Conservation (phyloP, 2,888 invertebrate species). For the Acrocyrtus sp. region DNA sequence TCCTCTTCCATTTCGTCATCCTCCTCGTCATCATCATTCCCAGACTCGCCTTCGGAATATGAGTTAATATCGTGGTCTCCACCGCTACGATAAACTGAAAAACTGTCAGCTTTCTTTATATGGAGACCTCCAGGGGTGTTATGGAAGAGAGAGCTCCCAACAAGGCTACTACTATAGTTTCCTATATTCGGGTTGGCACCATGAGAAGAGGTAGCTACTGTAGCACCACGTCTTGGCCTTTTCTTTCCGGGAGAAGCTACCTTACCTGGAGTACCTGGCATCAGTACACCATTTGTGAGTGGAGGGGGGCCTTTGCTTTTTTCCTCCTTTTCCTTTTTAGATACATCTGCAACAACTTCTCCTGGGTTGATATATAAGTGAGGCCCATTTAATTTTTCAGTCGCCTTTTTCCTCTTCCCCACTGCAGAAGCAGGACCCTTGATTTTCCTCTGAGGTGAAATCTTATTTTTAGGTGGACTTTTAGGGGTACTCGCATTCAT, state of each 20-base stretch:
- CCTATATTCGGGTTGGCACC: background rate
- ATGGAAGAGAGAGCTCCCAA: slow-evolving; percentile 2
- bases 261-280: slow-evolving; percentile 18
- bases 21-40: slow-evolving; percentile 43
- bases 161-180: slow-evolving; percentile 22
- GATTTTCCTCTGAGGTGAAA: slow-evolving; percentile 5
- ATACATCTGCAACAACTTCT: too few relatives aligned
- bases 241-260: slow-evolving; percentile 5
- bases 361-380: background rate
- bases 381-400: slow-evolving; percentile 16
- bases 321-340: too few relatives aligned
- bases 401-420: slow-evolving; percentile 11
- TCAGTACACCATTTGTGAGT: too few relatives aligned
- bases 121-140: slow-evolving; percentile 1
- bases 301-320: too few relatives aligned
- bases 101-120: slow-evolving; percentile 66
- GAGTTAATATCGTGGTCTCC: slow-evolving; percentile 54
- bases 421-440: slow-evolving; percentile 33
- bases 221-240: slow-evolving; percentile 22
- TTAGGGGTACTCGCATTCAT: slow-evolving; percentile 10
- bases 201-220: background rate
- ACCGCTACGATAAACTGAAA: slow-evolving; percentile 68
- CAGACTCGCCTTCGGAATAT: slow-evolving; percentile 38
- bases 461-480: background rate
- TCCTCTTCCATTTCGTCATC: slow-evolving; percentile 45